A percentile compares a stretch with the other conserved stretches of the same genome.
phyloP scores from a whole-genome alignment of 2,888 invertebrate genomes.

The Andrena chrysosceles region DNA sequence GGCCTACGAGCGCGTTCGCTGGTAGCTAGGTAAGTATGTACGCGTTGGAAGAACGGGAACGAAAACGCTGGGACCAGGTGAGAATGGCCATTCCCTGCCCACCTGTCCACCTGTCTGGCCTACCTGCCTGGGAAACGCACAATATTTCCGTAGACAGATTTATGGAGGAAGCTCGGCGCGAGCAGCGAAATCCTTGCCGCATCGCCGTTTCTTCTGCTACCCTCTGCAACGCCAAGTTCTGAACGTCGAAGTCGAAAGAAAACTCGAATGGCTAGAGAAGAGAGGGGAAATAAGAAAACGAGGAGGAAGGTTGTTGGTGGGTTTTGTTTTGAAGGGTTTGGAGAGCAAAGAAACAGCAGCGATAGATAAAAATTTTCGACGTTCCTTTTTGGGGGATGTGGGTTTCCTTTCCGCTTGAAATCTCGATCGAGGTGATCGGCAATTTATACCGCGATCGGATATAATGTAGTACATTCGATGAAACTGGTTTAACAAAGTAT shows the following conservation, averaged over 20 bases:
- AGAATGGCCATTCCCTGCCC: constrained; percentile 8
- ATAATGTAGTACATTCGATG: not conserved
- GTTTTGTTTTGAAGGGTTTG: constrained; percentile 32
- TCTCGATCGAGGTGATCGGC: not conserved
- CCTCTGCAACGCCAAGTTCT: constrained; percentile 15
- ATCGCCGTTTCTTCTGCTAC: constrained; percentile 28
- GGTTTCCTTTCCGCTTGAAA: not conserved
- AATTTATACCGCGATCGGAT: not conserved
- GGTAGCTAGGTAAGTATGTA: too few relatives aligned
- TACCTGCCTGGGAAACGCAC: constrained; percentile 32
- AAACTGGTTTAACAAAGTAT: too few relatives aligned
- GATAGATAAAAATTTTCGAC: constrained; percentile 4
- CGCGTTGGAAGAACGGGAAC: not conserved
- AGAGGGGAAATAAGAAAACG: constrained; percentile 36
- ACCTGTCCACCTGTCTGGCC: constrained; percentile 12
- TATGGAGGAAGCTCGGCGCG: constrained; percentile 40
- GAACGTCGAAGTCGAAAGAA: constrained; percentile 15
- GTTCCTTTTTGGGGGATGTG: not conserved
- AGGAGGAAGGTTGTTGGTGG: constrained; percentile 11
- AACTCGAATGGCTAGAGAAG: not conserved
- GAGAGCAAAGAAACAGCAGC: not conserved
- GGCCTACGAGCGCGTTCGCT: not conserved
- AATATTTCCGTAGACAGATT: constrained; percentile 58
- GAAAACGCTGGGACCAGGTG: not conserved
- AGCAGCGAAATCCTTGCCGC: constrained; percentile 35